Conservation (phyloP, 2,888 invertebrate genomes). For the Nemurella pictetii region DNA sequence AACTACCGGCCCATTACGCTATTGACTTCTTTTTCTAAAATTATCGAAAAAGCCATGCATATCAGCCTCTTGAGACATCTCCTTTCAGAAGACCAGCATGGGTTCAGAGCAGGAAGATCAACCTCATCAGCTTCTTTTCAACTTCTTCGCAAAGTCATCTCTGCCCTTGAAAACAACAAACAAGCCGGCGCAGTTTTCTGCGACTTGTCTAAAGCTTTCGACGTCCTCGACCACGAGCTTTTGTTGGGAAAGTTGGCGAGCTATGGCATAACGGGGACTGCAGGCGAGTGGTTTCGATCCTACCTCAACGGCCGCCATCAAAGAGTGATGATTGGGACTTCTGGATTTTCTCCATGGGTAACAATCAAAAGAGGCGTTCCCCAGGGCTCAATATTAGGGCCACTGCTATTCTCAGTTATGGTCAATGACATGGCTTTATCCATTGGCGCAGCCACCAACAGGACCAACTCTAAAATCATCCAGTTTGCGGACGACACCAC, state of each 20-base stretch:
- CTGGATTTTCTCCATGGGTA: neutral
- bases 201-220: constrained; percentile 6
- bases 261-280: neutral
- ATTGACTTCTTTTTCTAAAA: too few relatives aligned
- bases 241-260: neutral
- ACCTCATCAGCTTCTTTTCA: neutral
- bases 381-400: constrained; percentile 7
- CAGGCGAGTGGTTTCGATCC: neutral
- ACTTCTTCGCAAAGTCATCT: neutral
- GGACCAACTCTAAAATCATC: neutral
- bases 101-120: neutral
- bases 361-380: neutral
- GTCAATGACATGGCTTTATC: neutral
- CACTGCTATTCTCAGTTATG: neutral
- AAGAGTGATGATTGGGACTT: neutral
- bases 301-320: neutral
- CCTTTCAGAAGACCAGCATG: neutral
- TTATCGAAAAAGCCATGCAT: too few relatives aligned
- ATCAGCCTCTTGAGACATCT: neutral
- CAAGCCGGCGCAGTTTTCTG: constrained; percentile 8
- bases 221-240: neutral
- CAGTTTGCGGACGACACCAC: neutral
- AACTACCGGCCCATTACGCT: too few relatives aligned
- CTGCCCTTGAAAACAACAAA: neutral
- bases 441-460: neutral